Evolutionary conservation across 2,888 invertebrate species (phyloP).

Genomic region (Aleiodes alternator): DNA sequence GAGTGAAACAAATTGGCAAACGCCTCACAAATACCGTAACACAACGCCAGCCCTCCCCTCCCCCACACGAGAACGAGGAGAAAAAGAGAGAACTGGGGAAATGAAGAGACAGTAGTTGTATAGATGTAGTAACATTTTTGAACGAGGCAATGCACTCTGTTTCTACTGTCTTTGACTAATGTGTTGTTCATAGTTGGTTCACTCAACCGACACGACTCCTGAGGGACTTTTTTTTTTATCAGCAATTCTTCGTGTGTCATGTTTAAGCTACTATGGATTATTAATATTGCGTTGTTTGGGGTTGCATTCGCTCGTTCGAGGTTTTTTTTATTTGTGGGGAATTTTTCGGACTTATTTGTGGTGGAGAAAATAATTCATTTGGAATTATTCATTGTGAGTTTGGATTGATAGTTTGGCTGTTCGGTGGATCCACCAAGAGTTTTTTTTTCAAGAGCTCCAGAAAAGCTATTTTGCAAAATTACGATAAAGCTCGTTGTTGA

Average conservation of each 20-base stretch:
- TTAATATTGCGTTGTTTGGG: not conserved
- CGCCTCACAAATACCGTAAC: constrained; percentile 68
- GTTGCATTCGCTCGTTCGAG: not conserved
- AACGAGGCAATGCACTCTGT: constrained; percentile 60
- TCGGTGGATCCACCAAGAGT: too few species aligned
- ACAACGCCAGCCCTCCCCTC: constrained; percentile 3
- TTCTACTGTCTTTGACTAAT: constrained; percentile 69
- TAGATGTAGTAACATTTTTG: not conserved
- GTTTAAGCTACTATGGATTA: too few species aligned
- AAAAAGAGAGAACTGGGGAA: constrained; percentile 12
- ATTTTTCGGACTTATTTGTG: not conserved
- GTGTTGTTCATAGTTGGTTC: constrained; percentile 69
- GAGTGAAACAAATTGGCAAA: constrained; percentile 72
- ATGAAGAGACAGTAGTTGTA: not conserved
- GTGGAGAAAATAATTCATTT: too few species aligned
- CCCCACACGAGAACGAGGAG: not conserved
- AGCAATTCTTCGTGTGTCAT: too few species aligned
- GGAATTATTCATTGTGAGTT: too few species aligned
- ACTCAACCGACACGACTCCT: constrained; percentile 63
- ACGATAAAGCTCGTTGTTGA: too few species aligned
- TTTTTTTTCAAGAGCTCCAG: too few species aligned
- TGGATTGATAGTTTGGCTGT: too few species aligned
- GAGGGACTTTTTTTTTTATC: constrained; percentile 28
- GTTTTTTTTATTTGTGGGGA: not conserved
- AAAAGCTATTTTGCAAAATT: too few species aligned